phyloP scores from a whole-genome alignment of 2,113 vertebrate genomes.

The Mus musculus region GRCm39 chr13:34817501-34818000 shows the following conservation, averaged over 20 bases:
- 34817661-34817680: not conserved
- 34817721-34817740: not conserved
- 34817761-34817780: not conserved
- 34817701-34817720: not conserved
- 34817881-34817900: not conserved
- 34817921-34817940: not conserved
- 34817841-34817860: not conserved
- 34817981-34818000: not conserved
- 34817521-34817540: too few species aligned
- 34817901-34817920: not conserved
- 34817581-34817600: not conserved
- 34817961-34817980: accelerated
- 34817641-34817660: too few species aligned
- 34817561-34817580: not conserved
- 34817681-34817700: accelerated
- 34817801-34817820: not conserved
- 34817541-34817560: not conserved
- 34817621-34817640: not conserved
- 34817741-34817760: not conserved
- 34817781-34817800: not conserved
- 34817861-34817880: not conserved
- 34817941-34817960: not conserved
- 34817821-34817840: not conserved
- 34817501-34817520: not conserved
- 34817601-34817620: not conserved